Conservation (phyloP, 2,888 invertebrate genomes). For the Pinctada fucata region DNA sequence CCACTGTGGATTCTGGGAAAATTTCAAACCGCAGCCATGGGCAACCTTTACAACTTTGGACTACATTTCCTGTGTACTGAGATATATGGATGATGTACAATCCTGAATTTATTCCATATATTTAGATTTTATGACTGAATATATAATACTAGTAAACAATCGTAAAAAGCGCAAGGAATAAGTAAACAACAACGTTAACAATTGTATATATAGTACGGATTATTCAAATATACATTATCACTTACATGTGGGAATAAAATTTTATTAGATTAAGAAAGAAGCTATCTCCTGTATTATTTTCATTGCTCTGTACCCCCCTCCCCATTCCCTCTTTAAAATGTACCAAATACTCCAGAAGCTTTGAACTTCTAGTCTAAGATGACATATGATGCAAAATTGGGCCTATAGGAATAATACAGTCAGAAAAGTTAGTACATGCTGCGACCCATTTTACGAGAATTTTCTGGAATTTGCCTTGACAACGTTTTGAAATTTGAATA, state of each 20-base stretch:
- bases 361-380: no score
- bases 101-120: neutral
- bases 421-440: neutral
- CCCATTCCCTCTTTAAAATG: neutral
- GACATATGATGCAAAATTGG: no score
- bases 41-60: slow-evolving; percentile 58
- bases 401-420: no score
- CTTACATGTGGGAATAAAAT: no score
- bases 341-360: no score
- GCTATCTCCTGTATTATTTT: neutral
- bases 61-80: slow-evolving; percentile 61
- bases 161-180: no score
- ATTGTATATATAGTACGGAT: no score
- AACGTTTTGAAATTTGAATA: no score
- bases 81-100: slow-evolving; percentile 39
- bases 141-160: neutral
- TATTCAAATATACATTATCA: no score
- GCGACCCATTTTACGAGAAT: neutral
- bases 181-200: no score
- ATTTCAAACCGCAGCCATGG: slow-evolving; percentile 56
- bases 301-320: neutral
- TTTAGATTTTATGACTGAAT: neutral
- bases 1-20: slow-evolving; percentile 73
- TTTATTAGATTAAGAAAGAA: neutral
- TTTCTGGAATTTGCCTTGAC: neutral